These are phyloP conservation scores for Machaerirhynchus nigripectus DNA, from an alignment of 2,113 vertebrate genomes.

Conservation along the genomic window DNA sequence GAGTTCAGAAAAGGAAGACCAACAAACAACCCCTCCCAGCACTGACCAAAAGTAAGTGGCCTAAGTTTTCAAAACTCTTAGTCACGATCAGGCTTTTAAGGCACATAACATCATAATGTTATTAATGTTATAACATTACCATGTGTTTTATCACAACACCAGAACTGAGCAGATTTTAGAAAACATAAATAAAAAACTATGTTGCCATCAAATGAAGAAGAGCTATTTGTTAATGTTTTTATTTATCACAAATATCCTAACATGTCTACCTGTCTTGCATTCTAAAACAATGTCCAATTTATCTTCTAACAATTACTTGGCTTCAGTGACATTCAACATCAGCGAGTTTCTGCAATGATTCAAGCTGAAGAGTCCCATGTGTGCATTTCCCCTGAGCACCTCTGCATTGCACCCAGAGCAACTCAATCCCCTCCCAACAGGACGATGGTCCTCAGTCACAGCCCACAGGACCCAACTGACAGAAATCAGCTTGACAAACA, in stretches of 20 bases:
- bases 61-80: background rate
- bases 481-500: background rate
- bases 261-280: background rate
- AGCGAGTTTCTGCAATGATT: rapidly evolving
- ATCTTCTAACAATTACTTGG: background rate
- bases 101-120: too few relatives aligned
- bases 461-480: background rate
- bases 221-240: background rate
- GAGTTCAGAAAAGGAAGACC: background rate
- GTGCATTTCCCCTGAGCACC: background rate
- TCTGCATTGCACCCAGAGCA: background rate
- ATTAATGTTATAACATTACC: background rate
- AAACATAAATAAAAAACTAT: background rate
- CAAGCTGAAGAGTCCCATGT: rapidly evolving
- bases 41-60: background rate
- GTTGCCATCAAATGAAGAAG: background rate
- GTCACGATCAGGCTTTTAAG: background rate
- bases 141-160: background rate
- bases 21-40: background rate
- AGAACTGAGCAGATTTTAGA: background rate
- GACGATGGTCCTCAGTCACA: background rate
- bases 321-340: background rate
- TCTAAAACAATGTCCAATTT: background rate
- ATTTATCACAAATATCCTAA: background rate
- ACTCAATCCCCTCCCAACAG: too few relatives aligned